phyloP scores from a whole-genome alignment of 2,888 invertebrate genomes.

The Antheraea assamensis region DNA sequence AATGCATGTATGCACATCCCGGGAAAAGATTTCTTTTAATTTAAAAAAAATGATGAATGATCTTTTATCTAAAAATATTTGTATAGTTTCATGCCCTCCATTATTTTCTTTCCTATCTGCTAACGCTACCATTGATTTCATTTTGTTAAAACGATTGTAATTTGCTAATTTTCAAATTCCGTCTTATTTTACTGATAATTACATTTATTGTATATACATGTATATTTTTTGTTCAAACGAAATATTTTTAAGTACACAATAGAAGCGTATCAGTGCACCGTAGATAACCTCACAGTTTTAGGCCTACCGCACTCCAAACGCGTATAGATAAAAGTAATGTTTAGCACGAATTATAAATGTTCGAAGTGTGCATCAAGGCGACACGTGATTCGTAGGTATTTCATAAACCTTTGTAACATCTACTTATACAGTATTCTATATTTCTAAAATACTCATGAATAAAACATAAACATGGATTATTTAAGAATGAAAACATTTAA shows the following conservation, averaged over 20 bases:
- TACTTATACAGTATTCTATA: not conserved
- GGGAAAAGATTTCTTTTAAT: too few species aligned
- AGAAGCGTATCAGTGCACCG: conserved; percentile 41
- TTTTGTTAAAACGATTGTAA: not conserved
- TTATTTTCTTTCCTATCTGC: too few species aligned
- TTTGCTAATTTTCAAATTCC: not conserved
- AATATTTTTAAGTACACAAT: conserved; percentile 33
- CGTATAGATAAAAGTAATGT: conserved; percentile 17
- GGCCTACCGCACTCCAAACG: conserved; percentile 24
- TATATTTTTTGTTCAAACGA: conserved; percentile 19
- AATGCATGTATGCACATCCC: too few species aligned
- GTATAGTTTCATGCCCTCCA: too few species aligned
- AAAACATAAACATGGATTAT: not conserved
- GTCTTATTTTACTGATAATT: not conserved
- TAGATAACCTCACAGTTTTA: conserved; percentile 40
- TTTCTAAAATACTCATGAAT: not conserved
- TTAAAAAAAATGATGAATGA: too few species aligned
- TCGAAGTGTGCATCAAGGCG: not conserved
- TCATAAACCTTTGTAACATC: conserved; percentile 14
- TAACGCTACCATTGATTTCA: not conserved
- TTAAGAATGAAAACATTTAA: too few species aligned
- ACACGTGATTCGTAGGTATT: conserved; percentile 13
- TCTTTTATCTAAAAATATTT: too few species aligned
- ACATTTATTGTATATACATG: too few species aligned
- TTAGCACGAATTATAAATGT: conserved; percentile 17